Percentiles rank a stretch among this genome's conserved stretches.
These are phyloP conservation scores for Pyrgus malvae DNA, from an alignment of 2,888 invertebrate species.

Conservation along the genomic window DNA sequence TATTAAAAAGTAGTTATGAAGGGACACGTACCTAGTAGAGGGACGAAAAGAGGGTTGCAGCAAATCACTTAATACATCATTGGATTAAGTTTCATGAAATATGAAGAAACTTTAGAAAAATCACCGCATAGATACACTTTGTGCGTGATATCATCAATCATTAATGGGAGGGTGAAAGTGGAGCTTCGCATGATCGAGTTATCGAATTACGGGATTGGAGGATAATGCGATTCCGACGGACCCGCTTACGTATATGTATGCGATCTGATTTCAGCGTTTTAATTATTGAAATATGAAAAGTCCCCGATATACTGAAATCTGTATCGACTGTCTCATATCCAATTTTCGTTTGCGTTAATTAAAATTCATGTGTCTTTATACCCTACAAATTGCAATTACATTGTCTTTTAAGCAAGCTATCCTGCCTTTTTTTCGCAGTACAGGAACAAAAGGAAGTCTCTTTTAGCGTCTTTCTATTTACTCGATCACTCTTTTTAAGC, in stretches of 20 bases:
- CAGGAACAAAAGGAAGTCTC: too few species aligned
- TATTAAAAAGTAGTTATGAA: too few species aligned
- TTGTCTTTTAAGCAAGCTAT: too few species aligned
- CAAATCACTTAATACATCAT: too few species aligned
- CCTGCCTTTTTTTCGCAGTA: too few species aligned
- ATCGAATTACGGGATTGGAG: constrained; percentile 24
- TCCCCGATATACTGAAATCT: constrained; percentile 17
- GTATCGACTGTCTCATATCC: constrained; percentile 14
- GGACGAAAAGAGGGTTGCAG: too few species aligned
- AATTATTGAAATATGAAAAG: constrained; percentile 27
- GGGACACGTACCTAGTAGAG: too few species aligned
- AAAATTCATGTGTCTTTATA: constrained; percentile 5
- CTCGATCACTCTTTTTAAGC: too few species aligned
- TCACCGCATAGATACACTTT: constrained; percentile 7
- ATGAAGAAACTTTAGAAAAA: constrained; percentile 8
- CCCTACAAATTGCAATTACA: too few species aligned
- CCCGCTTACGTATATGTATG: constrained; percentile 22
- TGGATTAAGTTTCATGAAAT: constrained; percentile 1
- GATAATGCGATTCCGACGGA: constrained; percentile 20
- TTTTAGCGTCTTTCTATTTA: too few species aligned
- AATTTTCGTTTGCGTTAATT: constrained; percentile 4
- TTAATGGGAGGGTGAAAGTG: constrained; percentile 24
- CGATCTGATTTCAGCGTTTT: constrained; percentile 24
- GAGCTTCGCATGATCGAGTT: constrained; percentile 27
- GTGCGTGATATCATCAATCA: constrained; percentile 27